Conservation (phyloP, 1,140 invertebrate species). For the Monomorium pharaonis region DNA sequence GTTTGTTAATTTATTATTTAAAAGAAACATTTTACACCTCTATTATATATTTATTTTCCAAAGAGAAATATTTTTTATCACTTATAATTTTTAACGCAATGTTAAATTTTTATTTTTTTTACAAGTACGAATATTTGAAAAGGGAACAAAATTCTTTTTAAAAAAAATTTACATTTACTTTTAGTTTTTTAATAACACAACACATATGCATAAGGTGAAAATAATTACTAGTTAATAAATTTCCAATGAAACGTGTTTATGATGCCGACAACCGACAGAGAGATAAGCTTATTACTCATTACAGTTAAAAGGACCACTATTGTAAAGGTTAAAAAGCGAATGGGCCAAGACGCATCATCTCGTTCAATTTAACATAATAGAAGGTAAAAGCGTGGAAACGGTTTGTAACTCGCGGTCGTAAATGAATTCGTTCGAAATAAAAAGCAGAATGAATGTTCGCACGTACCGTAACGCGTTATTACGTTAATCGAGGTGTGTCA, state of each 20-base stretch:
- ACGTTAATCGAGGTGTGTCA: conserved; percentile 50
- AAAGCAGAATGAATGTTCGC: conserved; percentile 45
- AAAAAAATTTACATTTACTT: not conserved
- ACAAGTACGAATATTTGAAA: not conserved
- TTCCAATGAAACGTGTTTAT: not conserved
- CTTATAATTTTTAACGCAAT: not conserved
- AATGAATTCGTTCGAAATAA: conserved; percentile 44
- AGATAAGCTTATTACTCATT: conserved; percentile 31
- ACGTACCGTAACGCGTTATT: conserved; percentile 4
- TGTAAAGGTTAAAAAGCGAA: conserved; percentile 38
- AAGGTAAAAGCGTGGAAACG: conserved; percentile 30
- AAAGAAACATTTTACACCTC: not conserved
- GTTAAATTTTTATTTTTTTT: not conserved
- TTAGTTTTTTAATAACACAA: not conserved
- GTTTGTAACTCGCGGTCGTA: not conserved
- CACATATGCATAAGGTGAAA: too few species aligned
- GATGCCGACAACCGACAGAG: not conserved
- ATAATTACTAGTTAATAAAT: not conserved
- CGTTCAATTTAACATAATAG: conserved; percentile 39
- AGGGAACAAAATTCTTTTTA: not conserved
- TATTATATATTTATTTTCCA: too few species aligned
- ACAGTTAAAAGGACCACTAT: not conserved
- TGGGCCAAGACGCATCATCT: not conserved
- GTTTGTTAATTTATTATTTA: not conserved
- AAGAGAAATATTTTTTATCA: not conserved